Evolutionary conservation across 2,888 invertebrate genomes (phyloP), one percentile per base, ranked within the genome.

Genomic region (Oscheius sp.): DNA sequence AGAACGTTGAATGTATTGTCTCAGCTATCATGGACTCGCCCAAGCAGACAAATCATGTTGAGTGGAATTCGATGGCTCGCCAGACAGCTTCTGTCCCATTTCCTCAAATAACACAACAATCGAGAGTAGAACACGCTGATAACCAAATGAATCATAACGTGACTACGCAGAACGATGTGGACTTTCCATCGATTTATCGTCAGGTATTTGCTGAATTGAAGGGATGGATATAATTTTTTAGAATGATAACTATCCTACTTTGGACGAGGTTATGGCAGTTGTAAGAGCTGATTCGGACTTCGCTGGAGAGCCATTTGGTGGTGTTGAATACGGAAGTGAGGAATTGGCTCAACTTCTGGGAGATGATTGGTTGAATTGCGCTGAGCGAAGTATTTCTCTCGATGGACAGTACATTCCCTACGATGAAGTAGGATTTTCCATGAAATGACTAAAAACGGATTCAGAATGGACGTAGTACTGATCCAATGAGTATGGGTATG

Each of bases 261-360:
- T 50, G 9, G 57, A 67, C 36, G 50, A 50, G 14, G 50, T 61
- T 2, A 56, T 67, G 50, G 57, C 59, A 17, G 59, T 57, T 24
- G 49, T 66, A 17, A 22, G 22, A 28, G 64, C 64, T 8, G 64
- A 64, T 24, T 24, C 50, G 2, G 54, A 50, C 54, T 64, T 51
- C 26, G 17, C 47, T 33, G 61, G 45, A 28, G 45, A 56, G 14
- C 36, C 59, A 1, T 59, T 57, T 44, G 47, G 59, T 6, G 28
- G 61, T 14, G 63, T 32, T 14, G 67, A 72, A 17, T 66, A 66
- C 30, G 67, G 61, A 8, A 45, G 50, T 14, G 67, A 72, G 38
- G 72, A 67, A 20, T 24, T 72, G 67, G 67, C 72, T n/a, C 59
- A 70, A 28, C 47, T 72, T 44, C 44, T 72, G 38, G 68, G 70